These are phyloP conservation scores for Ochropleura leucogaster DNA, from an alignment of 2,888 invertebrate species.

Conservation along the genomic window DNA sequence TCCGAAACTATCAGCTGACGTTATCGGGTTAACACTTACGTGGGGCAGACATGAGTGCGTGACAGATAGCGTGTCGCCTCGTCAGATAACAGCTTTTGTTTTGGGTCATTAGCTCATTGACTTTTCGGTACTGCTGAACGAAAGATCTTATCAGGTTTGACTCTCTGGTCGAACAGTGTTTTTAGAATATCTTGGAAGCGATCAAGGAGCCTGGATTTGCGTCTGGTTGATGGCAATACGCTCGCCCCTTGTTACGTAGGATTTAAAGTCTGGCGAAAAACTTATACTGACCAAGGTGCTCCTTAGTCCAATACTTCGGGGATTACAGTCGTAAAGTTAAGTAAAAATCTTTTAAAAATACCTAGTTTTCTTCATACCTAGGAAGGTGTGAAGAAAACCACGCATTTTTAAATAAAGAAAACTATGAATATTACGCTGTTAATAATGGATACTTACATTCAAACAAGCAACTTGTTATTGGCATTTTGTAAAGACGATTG, in stretches of 20 bases:
- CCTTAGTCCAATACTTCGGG: background rate
- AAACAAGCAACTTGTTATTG: constrained; percentile 41
- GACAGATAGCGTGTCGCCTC: constrained; percentile 33
- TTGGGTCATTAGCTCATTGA: constrained; percentile 19
- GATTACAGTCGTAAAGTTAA: background rate
- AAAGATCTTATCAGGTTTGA: background rate
- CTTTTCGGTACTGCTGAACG: background rate
- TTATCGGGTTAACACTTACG: constrained; percentile 37
- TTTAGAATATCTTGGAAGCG: background rate
- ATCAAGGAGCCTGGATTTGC: background rate
- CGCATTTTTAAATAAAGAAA: background rate
- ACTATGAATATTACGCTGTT: constrained; percentile 7
- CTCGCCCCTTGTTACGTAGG: background rate
- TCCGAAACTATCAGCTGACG: constrained; percentile 44
- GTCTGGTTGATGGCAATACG: background rate
- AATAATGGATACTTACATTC: constrained; percentile 15
- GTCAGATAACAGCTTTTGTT: constrained; percentile 38
- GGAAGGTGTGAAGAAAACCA: too few relatives aligned
- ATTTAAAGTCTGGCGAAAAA: background rate
- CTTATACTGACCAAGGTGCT: background rate
- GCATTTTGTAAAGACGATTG: constrained; percentile 37
- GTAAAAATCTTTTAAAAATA: background rate
- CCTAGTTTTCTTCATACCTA: background rate
- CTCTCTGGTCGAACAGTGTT: background rate
- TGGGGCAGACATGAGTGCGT: constrained; percentile 22